A percentile compares a stretch with the other conserved stretches of the same genome.
Conservation (phyloP, 1,140 invertebrate species). For the Drosophila micromelanica region DNA sequence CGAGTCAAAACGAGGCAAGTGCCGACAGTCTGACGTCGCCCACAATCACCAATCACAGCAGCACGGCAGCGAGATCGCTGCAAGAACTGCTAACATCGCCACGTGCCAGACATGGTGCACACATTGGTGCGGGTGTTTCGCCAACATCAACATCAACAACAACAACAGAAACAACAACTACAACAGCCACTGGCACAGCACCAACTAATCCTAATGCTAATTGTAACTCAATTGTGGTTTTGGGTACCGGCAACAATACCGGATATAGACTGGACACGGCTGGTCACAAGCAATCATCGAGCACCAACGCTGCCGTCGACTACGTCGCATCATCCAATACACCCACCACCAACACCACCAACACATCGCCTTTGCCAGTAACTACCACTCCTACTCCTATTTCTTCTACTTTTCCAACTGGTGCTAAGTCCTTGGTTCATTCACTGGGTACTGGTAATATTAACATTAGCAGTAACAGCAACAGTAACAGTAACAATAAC, state of each 20-base stretch:
- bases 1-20: slow-evolving; percentile 84
- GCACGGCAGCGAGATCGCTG: slow-evolving; percentile 58
- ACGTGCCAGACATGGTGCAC: slow-evolving; percentile 57
- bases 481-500: slow-evolving; percentile 20
- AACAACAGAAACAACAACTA: slow-evolving; percentile 1
- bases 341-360: slow-evolving; percentile 47
- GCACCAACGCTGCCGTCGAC: slow-evolving; percentile 38
- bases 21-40: slow-evolving; percentile 82
- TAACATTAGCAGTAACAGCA: slow-evolving; percentile 1
- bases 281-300: slow-evolving; percentile 22
- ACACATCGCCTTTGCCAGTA: slow-evolving; percentile 73
- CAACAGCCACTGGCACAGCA: slow-evolving; percentile 11
- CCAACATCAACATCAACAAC: slow-evolving; percentile 9
- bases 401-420: slow-evolving; percentile 63
- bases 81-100: slow-evolving; percentile 81
- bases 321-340: slow-evolving; percentile 49
- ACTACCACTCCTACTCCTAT: slow-evolving; percentile 83
- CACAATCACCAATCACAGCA: slow-evolving; percentile 65
- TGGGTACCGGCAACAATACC: slow-evolving; percentile 47
- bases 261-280: slow-evolving; percentile 23
- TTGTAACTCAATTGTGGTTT: slow-evolving; percentile 76
- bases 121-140: slow-evolving; percentile 44
- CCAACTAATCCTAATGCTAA: slow-evolving; percentile 68
- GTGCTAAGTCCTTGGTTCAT: slow-evolving; percentile 65
- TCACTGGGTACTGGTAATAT: slow-evolving; percentile 40